A percentile compares a stretch with the other conserved stretches of the same genome.
Evolutionary conservation across 2,797 vertebrate species (phyloP).

Genomic region (Lepilemur septentrionalis): DNA sequence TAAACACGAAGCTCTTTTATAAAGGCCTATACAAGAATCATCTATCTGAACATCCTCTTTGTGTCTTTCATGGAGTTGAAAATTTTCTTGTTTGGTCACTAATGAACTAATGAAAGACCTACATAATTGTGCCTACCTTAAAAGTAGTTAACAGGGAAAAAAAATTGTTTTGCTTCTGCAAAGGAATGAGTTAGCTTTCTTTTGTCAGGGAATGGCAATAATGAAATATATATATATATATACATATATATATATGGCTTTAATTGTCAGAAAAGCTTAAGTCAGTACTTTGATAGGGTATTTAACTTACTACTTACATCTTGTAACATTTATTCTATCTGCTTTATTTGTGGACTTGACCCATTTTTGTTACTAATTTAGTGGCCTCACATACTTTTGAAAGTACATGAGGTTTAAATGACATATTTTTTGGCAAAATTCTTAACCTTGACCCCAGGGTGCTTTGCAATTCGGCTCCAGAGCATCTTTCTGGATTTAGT

Average conservation of each 20-base stretch:
- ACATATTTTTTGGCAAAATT: not conserved
- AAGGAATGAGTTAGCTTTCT: not conserved
- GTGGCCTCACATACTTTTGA: not conserved
- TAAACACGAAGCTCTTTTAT: not conserved
- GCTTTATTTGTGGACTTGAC: not conserved
- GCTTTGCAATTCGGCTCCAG: not conserved
- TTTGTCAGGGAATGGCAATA: not conserved
- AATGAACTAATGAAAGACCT: not conserved
- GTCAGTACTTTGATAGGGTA: not conserved
- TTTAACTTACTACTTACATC: not conserved
- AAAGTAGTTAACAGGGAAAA: not conserved
- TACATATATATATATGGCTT: not conserved
- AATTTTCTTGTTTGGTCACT: not conserved
- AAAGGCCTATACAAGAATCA: not conserved
- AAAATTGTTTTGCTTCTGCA: not conserved
- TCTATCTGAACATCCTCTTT: not conserved
- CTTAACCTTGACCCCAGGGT: not conserved
- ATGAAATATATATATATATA: not conserved
- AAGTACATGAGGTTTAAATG: not conserved
- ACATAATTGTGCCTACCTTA: not conserved
- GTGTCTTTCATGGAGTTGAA: not conserved
- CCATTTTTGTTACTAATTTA: not conserved
- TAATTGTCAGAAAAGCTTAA: conserved; percentile 23
- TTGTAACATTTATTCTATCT: not conserved
- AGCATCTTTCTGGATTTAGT: not conserved